phyloP scores from a whole-genome alignment of 35 echinoderm and acorn worm genomes.

The Apostichopus parvimensis region DNA sequence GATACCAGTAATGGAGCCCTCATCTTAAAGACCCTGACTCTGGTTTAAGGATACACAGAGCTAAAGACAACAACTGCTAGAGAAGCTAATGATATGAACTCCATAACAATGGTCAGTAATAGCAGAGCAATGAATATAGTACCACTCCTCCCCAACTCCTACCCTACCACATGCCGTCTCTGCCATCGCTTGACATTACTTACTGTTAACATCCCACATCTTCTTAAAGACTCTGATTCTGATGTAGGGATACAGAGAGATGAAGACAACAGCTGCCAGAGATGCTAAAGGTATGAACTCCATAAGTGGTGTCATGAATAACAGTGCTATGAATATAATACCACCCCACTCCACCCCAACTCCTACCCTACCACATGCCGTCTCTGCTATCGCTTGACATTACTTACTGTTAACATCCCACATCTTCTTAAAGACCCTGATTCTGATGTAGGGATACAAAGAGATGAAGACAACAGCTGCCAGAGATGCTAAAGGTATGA shows the following conservation, averaged over 20 bases:
- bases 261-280: constrained; percentile 45
- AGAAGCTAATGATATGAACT: constrained; percentile 18
- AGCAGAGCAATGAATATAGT: constrained; percentile 1
- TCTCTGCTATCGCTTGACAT: too few species aligned
- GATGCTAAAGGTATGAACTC: constrained; percentile 44
- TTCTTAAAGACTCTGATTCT: constrained; percentile 10
- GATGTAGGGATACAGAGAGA: constrained; percentile 37
- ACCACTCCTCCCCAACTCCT: not conserved
- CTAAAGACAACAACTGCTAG: constrained; percentile 35
- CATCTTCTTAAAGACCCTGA: constrained; percentile 22
- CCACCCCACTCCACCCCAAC: not conserved
- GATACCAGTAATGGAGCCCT: not conserved
- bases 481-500: constrained; percentile 27
- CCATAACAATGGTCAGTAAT: not conserved
- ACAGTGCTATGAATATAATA: not conserved
- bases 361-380: not conserved
- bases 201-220: constrained; percentile 53
- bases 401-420: constrained; percentile 55
- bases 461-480: constrained; percentile 46
- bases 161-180: too few species aligned
- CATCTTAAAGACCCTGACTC: not conserved
- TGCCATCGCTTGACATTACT: not conserved
- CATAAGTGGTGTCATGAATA: constrained; percentile 28
- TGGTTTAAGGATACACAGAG: constrained; percentile 1
- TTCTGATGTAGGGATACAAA: constrained; percentile 32